These are phyloP conservation scores for Verasper variegatus DNA, from an alignment of 2,113 vertebrate genomes.

Conservation along the genomic window DNA sequence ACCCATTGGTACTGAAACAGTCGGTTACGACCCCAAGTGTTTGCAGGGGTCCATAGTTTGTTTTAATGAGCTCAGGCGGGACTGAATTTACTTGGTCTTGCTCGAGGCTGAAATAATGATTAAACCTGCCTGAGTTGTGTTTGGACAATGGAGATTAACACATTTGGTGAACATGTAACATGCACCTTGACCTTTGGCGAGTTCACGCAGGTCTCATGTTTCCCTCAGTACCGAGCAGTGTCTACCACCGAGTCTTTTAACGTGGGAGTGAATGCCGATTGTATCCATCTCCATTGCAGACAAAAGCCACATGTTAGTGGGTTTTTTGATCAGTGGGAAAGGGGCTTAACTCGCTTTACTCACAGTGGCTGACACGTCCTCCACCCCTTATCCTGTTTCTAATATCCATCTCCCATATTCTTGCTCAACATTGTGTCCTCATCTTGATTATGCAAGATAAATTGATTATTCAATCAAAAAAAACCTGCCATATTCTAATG, in stretches of 20 bases:
- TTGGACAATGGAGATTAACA: slow-evolving; percentile 7
- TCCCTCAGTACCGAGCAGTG: no score
- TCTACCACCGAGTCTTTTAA: not conserved
- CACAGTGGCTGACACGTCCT: no score
- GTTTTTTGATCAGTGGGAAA: no score
- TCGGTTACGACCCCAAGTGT: slow-evolving; percentile 3
- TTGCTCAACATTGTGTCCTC: not conserved
- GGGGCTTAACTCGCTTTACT: no score
- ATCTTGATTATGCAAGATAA: slow-evolving; percentile 6
- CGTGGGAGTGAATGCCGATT: no score
- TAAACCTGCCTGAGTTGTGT: not conserved
- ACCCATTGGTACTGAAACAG: not conserved
- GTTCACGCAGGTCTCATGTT: no score
- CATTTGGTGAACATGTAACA: slow-evolving; percentile 21
- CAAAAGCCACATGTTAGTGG: no score
- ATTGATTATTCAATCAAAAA: slow-evolving; percentile 23
- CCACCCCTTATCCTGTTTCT: not conserved
- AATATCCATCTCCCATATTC: slow-evolving; percentile 9
- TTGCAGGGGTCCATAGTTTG: slow-evolving; percentile 18
- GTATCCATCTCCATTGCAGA: no score
- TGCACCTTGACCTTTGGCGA: not conserved
- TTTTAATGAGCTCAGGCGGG: slow-evolving; percentile 5
- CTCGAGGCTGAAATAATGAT: slow-evolving; percentile 12
- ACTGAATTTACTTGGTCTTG: not conserved
- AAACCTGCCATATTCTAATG: not conserved